A percentile compares a stretch with the other conserved stretches of the same genome.
These are phyloP conservation scores for Scaptomyza graminum DNA, from an alignment of 1,140 invertebrate species.

Conservation along the genomic window DNA sequence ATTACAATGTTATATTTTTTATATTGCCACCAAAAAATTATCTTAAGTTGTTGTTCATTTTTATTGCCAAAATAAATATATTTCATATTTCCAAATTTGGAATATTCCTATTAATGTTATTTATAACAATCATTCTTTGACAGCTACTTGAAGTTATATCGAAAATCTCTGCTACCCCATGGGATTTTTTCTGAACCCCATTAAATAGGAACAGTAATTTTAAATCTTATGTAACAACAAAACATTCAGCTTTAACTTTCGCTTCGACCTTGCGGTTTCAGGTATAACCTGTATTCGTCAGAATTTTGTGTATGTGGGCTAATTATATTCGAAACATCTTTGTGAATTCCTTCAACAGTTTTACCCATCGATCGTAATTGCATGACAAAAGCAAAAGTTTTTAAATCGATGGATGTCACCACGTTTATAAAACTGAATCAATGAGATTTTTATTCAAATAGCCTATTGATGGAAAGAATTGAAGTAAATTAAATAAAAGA, in stretches of 20 bases:
- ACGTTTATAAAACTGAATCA: conserved; percentile 37
- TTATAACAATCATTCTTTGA: too few relatives aligned
- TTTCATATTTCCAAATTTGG: too few relatives aligned
- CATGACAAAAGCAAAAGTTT: conserved; percentile 50
- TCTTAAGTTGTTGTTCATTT: too few relatives aligned
- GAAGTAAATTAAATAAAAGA: conserved; percentile 37
- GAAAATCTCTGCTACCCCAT: too few relatives aligned
- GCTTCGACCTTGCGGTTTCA: conserved; percentile 52
- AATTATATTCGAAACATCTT: conserved; percentile 54
- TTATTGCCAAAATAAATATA: too few relatives aligned
- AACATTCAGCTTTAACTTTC: conserved; percentile 62
- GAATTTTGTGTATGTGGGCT: conserved; percentile 35
- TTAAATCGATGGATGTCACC: conserved; percentile 31
- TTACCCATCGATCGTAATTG: conserved; percentile 34
- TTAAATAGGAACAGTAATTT: background rate
- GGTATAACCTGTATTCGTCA: conserved; percentile 14
- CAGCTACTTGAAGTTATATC: too few relatives aligned
- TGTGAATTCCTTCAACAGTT: conserved; percentile 26
- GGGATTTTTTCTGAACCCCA: too few relatives aligned
- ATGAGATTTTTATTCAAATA: conserved; percentile 34
- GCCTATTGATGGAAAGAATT: conserved; percentile 25
- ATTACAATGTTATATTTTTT: too few relatives aligned
- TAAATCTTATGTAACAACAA: conserved; percentile 8
- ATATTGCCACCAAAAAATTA: too few relatives aligned
- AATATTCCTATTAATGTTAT: too few relatives aligned